phyloP scores from a whole-genome alignment of 1,140 invertebrate species.

The Orius insidiosus region DNA sequence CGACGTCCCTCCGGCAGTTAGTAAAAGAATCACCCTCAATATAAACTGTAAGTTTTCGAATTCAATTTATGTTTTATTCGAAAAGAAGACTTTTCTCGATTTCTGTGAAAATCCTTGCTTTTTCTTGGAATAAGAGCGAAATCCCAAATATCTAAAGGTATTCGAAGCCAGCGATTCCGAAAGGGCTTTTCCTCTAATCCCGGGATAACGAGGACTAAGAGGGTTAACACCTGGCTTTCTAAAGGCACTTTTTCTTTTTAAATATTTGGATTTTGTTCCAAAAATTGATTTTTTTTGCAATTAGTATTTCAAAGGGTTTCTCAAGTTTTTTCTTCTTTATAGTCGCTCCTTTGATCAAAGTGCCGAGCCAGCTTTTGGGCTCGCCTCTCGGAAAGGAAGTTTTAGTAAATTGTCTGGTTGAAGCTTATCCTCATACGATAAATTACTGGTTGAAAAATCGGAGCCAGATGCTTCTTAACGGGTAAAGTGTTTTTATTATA shows the following conservation, averaged over 20 bases:
- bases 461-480: conserved; percentile 29
- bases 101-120: too few relatives aligned
- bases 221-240: not conserved
- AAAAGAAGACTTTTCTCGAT: too few relatives aligned
- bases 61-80: not conserved
- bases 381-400: conserved; percentile 64
- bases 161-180: not conserved
- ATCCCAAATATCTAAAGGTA: conserved; percentile 1
- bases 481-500: conserved; percentile 22
- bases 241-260: not conserved
- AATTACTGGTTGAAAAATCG: conserved; percentile 35
- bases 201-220: not conserved
- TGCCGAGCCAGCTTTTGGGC: conserved; percentile 63
- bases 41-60: conserved; percentile 78
- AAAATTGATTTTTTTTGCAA: not conserved
- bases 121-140: not conserved
- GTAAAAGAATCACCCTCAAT: conserved; percentile 64
- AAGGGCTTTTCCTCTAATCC: not conserved
- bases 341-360: conserved; percentile 68
- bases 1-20: conserved; percentile 76
- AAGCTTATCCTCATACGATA: conserved; percentile 39
- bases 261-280: not conserved
- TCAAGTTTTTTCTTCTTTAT: conserved; percentile 15
- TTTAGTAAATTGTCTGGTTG: conserved; percentile 44
- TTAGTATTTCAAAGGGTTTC: not conserved